Conservation (phyloP, 2,797 vertebrate genomes). For the Enteromius radiatus region DNA sequence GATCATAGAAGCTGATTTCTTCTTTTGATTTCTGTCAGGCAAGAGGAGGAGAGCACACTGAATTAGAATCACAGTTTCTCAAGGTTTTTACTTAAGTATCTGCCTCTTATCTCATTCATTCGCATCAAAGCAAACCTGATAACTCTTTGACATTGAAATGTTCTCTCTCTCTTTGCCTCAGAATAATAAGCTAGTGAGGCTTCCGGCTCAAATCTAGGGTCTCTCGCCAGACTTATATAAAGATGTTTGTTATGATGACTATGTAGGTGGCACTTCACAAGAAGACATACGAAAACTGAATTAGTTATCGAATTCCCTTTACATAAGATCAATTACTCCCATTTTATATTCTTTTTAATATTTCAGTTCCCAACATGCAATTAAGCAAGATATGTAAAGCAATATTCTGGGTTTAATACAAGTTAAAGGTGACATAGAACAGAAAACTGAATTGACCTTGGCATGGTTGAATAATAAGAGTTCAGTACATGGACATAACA, state of each 20-base stretch:
- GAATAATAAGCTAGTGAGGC: conserved; percentile 13
- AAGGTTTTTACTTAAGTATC: conserved; percentile 29
- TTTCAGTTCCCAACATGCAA: background rate
- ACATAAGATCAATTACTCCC: conserved; percentile 18
- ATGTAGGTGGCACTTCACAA: conserved; percentile 48
- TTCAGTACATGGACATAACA: too few species aligned
- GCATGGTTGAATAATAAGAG: too few species aligned
- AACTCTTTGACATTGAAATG: conserved; percentile 47
- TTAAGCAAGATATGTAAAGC: conserved; percentile 3
- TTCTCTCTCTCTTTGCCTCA: conserved; percentile 7
- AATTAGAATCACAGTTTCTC: conserved; percentile 23
- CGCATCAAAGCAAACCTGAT: conserved; percentile 31
- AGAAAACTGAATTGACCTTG: too few species aligned
- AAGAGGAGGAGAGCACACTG: background rate
- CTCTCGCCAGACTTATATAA: conserved; percentile 26
- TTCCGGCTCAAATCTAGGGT: conserved; percentile 10
- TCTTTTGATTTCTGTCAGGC: conserved; percentile 22
- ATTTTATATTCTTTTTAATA: background rate
- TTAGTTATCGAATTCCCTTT: conserved; percentile 43
- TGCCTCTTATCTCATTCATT: conserved; percentile 16
- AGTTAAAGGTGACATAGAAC: too few species aligned
- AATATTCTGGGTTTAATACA: background rate
- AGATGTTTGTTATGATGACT: conserved; percentile 41
- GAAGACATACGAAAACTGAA: conserved; percentile 19
- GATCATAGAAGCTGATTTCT: conserved; percentile 43